phyloP scores from a whole-genome alignment of 2,113 vertebrate species.

The Melanerpes aurifrons region DNA sequence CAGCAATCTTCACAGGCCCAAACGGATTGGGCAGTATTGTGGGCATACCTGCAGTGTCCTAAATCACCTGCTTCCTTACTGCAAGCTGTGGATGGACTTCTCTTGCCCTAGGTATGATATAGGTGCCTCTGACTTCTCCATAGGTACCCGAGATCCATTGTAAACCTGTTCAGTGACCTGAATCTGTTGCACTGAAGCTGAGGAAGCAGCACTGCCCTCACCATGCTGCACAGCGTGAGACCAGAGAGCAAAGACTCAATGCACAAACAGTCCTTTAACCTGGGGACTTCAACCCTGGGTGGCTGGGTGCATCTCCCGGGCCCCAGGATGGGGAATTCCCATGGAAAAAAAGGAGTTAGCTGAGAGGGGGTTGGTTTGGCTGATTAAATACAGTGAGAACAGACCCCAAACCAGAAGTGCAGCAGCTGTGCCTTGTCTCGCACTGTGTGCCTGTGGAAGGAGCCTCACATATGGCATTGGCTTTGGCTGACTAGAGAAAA shows the following conservation, averaged over 20 bases:
- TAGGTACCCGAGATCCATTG: no score
- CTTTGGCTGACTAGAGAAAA: neutral
- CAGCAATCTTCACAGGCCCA: no score
- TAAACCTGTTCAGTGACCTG: no score
- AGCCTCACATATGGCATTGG: neutral
- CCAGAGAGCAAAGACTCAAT: neutral
- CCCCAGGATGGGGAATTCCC: neutral
- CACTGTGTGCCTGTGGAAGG: neutral
- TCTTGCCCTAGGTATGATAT: no score
- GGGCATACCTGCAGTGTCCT: no score
- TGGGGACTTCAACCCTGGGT: neutral
- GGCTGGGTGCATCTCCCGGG: neutral
- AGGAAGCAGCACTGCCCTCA: neutral
- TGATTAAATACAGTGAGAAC: neutral
- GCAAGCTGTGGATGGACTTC: no score
- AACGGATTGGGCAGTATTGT: no score
- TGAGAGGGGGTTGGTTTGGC: neutral
- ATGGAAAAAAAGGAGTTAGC: neutral
- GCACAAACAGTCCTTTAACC: neutral
- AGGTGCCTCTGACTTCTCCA: no score
- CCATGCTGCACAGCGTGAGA: rapidly evolving
- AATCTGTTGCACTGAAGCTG: neutral
- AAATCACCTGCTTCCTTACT: no score
- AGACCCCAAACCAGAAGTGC: neutral
- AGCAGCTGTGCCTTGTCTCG: neutral